Conservation (phyloP, 2,113 vertebrate species). For the Globicephala melas region DNA sequence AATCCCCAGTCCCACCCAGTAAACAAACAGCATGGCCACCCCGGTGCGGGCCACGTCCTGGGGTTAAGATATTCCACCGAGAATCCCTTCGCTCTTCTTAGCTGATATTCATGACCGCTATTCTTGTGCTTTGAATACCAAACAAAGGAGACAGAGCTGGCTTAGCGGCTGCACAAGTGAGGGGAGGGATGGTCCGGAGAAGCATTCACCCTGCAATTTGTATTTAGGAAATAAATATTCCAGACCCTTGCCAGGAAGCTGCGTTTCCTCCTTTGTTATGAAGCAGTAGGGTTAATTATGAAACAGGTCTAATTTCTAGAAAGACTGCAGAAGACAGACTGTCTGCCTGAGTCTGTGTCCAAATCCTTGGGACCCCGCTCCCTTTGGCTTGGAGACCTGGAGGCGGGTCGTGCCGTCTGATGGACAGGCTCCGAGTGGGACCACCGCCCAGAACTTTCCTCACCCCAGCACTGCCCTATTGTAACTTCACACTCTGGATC, state of each 20-base stretch:
- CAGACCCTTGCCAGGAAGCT: background rate
- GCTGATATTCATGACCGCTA: slow-evolving; percentile 62
- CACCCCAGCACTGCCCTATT: background rate
- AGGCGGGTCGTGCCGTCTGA: background rate
- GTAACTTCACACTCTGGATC: background rate
- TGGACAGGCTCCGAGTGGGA: background rate
- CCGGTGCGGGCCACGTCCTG: slow-evolving; percentile 1
- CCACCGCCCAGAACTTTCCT: fast-evolving
- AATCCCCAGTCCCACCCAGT: background rate
- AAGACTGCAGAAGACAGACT: background rate
- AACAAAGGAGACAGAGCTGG: slow-evolving; percentile 57
- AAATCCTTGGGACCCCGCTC: background rate
- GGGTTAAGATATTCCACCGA: slow-evolving; percentile 70
- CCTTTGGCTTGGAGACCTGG: background rate
- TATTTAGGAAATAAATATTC: slow-evolving; percentile 37
- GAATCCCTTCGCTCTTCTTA: slow-evolving; percentile 50
- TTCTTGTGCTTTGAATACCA: slow-evolving; percentile 71
- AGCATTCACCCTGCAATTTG: background rate
- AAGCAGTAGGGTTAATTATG: slow-evolving; percentile 12
- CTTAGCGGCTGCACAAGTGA: background rate
- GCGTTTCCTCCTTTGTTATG: background rate
- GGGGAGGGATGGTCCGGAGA: background rate
- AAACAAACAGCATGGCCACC: slow-evolving; percentile 58
- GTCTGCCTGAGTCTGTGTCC: fast-evolving
- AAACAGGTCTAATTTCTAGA: slow-evolving; percentile 6